Conservation (phyloP, 2,797 vertebrate genomes). For the Furcifer pardalis region DNA sequence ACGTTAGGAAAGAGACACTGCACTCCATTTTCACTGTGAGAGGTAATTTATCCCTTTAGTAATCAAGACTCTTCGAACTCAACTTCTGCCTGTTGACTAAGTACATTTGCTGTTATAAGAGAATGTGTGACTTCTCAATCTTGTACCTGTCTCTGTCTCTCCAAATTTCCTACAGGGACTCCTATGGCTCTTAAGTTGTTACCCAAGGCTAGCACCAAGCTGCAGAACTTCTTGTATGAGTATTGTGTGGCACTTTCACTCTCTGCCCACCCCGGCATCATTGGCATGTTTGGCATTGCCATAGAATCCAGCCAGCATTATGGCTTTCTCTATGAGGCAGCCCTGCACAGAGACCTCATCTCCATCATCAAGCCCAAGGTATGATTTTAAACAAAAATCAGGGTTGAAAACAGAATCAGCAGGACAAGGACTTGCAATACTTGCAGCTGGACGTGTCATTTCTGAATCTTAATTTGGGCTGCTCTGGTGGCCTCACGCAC, state of each 20-base stretch:
- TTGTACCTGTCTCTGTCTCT: background rate
- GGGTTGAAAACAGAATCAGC: background rate
- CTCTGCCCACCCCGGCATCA: slow-evolving; percentile 85
- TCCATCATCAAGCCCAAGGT: slow-evolving; percentile 90
- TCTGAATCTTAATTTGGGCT: background rate
- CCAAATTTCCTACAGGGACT: slow-evolving; percentile 76
- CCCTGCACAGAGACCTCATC: slow-evolving; percentile 88
- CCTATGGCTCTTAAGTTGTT: slow-evolving; percentile 92
- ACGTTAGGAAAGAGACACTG: background rate
- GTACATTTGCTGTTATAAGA: background rate
- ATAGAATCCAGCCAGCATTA: slow-evolving; percentile 87
- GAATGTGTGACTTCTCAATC: background rate
- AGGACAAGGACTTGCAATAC: background rate
- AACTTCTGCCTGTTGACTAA: background rate
- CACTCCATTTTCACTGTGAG: background rate
- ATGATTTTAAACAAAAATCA: slow-evolving; percentile 24
- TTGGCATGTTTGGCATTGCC: slow-evolving; percentile 87
- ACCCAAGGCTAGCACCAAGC: slow-evolving; percentile 83
- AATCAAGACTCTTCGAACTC: background rate
- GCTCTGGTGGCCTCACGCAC: background rate
- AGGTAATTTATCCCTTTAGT: background rate
- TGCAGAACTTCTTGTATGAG: slow-evolving; percentile 88
- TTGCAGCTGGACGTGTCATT: background rate
- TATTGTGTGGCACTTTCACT: slow-evolving; percentile 90
- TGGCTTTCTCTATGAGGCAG: slow-evolving; percentile 88